Evolutionary conservation across 2,888 invertebrate genomes (phyloP), one percentile per base, ranked within the genome.

Genomic region (Sinhomidia bicolor): DNA sequence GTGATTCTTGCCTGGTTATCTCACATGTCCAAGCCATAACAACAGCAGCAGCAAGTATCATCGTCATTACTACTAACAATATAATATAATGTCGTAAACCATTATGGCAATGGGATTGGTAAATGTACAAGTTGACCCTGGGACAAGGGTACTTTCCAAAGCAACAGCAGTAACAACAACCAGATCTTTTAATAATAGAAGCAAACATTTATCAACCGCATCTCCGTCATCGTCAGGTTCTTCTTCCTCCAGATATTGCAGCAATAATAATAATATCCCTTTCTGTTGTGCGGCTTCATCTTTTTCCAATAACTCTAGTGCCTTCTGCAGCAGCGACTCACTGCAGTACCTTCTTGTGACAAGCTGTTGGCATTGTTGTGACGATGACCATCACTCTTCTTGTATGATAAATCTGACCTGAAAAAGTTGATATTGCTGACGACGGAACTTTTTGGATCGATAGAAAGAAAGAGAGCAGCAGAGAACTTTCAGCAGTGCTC

Each of bases 91-190:
- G 60, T 32, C 81, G 68, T 85, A 74, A 74, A 60, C 81, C 81
- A 89, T 79, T 89, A 81, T 82, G 89, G 85, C 89, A 80, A 85
- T 89, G 85, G 74, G 81, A 85, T 65, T 62, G 71, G 32, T 76
- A 65, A 78, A 85, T 89, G 78, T 78, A 85, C 60, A 89, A 76
- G 85, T 89, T 89, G 89, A 85, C 89, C 89, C 85, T 90, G 89
- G 84, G 80, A 89, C 79, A 36, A 84, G 87, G 86, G 85, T 80
- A 85, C 89, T 80, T 87, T 87, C 87, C 78, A 78, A 54, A 80
- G 65, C 65, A 88, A 54, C 81, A 85, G 20, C 57, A 80, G 44
- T 65, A 79, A 6, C 60, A 86, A n/a, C n/a, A n/a, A n/a, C n/a
- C n/a, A 17, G 26, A 78, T 68, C 80, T 32, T 47, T 78, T 12